Percentiles rank a stretch among this genome's conserved stretches.
Conservation (phyloP, 2,888 invertebrate genomes). For the Drosophila kanekoi region DNA sequence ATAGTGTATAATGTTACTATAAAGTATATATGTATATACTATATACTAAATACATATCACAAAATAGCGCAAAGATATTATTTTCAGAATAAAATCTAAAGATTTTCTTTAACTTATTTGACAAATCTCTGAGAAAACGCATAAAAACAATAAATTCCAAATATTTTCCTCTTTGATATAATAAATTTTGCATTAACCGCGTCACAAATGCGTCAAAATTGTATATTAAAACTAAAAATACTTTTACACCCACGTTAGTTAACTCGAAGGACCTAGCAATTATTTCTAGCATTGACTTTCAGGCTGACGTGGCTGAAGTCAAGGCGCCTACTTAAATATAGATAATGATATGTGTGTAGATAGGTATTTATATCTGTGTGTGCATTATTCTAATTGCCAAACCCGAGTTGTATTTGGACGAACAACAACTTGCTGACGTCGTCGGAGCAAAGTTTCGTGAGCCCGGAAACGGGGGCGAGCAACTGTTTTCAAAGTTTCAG, state of each 20-base stretch:
- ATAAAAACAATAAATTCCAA: too few relatives aligned
- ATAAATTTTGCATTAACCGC: background rate
- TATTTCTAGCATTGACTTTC: slow-evolving; percentile 8
- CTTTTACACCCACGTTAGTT: background rate
- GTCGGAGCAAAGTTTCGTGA: background rate
- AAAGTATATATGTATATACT: too few relatives aligned
- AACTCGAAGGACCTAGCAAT: slow-evolving; percentile 3
- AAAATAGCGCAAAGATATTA: background rate
- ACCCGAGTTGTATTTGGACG: background rate
- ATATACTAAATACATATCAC: too few relatives aligned
- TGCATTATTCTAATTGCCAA: slow-evolving; percentile 38
- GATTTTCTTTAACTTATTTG: too few relatives aligned
- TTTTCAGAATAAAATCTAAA: too few relatives aligned
- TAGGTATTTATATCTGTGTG: background rate
- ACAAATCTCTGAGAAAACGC: too few relatives aligned
- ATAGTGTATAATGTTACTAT: too few relatives aligned
- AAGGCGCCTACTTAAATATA: background rate
- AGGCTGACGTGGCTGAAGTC: slow-evolving; percentile 43
- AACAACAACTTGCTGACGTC: background rate
- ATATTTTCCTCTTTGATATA: too few relatives aligned
- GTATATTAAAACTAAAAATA: background rate
- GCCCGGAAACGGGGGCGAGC: background rate
- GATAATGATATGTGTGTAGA: background rate
- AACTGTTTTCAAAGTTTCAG: background rate
- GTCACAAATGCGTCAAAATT: background rate